Evolutionary conservation across 2,113 vertebrate genomes (phyloP), one percentile per base, ranked within the genome.

Genomic region (Eublepharis macularius): DNA sequence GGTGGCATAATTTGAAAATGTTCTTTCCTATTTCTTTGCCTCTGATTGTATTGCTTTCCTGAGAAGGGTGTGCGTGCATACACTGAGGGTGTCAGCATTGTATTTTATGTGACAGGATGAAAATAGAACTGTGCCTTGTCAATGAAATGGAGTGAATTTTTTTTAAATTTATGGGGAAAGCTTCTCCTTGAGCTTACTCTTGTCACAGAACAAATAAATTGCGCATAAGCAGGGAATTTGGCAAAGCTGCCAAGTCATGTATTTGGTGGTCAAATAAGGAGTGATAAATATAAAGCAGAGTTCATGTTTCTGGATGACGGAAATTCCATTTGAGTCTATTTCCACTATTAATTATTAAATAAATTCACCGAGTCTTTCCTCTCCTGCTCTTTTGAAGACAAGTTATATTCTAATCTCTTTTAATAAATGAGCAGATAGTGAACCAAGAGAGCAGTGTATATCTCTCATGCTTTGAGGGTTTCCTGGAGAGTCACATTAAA

Each of bases 281-380:
- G 77, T 86, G 85, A 88, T 91, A 89, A 93, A 90, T 92, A 93
- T 90, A 92, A 88, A 94, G 94, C 90, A 92, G 88, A 95, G 95
- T 96, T 97, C 93, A 94, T 94, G 95, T 97, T 97, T 97, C 96
- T 97, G 95, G 94, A 96, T 95, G 92, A 96, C 97, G 97, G 97
- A 98, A 98, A 98, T 97, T 97, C 98, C 97, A 98, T 98, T 98
- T 96, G 96, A 96, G 95, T 96, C 92, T 95, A 97, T 98, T 99
- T 98, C 97, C 97, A 97, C 91, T 95, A 98, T 98, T 84, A 98
- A 98, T 98, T 97, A 98, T 99, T 98, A 96, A 98, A 95, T 96
- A 94, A 95, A 97, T 94, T 94, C 93, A 95, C 92, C 89, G 83
- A 95, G 93, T 92, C 63, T 91, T 94, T 93, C 85, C 95, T 93